Base-by-base conservation (phyloP, 2,888 invertebrate genomes). In the Cryptus viduatorius region DNA sequence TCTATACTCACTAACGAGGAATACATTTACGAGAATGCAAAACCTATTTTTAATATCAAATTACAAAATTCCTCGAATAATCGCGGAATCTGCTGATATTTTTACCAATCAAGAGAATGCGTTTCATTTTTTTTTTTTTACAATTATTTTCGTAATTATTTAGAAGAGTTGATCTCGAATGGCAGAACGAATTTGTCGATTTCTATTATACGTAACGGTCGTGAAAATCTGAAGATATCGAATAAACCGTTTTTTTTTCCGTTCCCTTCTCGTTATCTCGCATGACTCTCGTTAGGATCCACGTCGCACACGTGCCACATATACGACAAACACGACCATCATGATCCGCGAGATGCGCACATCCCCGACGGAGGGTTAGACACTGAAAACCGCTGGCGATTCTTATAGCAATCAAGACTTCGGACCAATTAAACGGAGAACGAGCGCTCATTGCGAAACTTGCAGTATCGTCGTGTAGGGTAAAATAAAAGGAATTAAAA, bases 391-490 rank as follows among this genome's bases (percentile, higher is more conserved):
- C 46, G 10, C 42, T 19, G 68, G 29, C 44, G 77, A 77, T 46
- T 81, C 80, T 81, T 48, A 48, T 44, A 67, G 73, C 78, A 75
- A 84, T 81, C 84, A 78, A 81, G 84, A 81, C 73, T 73, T 46
- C 81, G 77, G 69, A 81, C 69, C 81, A 84, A 84, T 84, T 84
- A 84, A 84, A 81, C 50, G 37, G 42, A n/a, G 24, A 56, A 16
- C 50, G n/a, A 24, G 50, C 31, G 7, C 16, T 3, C 29, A 50
- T 53, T 53, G 37, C 7, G 37, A 50, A 50, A 77, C 56, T 76
- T 48, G 56, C 42, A 75, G 46, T 61, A 75, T 71, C 61, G 61
- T 79, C 61, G 59, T 19, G 10, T 46, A 48, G 46, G n/a, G 19
- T 16, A 61, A 68, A 42, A 16, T 50, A 61, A 53, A 72, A 31